Evolutionary conservation across 2,113 vertebrate genomes (phyloP).

Genomic region (Patagioenas fasciata): DNA sequence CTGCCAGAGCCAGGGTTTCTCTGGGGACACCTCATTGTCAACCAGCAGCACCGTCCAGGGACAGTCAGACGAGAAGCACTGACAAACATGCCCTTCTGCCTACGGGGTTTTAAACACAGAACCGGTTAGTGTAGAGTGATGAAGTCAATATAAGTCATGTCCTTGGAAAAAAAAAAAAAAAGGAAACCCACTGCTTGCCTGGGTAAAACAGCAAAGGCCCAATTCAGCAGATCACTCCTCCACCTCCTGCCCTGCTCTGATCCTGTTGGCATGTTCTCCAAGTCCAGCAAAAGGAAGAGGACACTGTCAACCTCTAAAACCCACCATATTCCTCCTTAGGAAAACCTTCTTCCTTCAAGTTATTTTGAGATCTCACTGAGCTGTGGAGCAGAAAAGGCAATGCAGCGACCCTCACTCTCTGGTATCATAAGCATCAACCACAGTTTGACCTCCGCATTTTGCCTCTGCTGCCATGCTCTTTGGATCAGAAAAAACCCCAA

Average conservation of each 20-base stretch:
- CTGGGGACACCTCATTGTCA: background rate
- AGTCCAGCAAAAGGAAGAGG: background rate
- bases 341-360: background rate
- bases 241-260: background rate
- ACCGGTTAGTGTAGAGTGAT: fast-evolving
- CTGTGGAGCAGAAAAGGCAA: background rate
- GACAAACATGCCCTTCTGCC: background rate
- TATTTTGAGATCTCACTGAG: background rate
- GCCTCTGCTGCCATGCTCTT: background rate
- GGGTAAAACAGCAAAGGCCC: background rate
- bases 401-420: background rate
- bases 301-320: background rate
- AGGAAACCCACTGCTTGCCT: background rate
- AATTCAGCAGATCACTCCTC: background rate
- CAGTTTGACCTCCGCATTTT: background rate
- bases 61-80: background rate
- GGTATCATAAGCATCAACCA: background rate
- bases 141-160: background rate
- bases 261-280: fast-evolving
- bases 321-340: background rate
- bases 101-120: background rate
- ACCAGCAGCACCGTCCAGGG: background rate
- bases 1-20: background rate
- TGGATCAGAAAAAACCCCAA: background rate
- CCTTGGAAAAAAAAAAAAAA: background rate